Percentiles rank a stretch among this genome's conserved stretches.
phyloP scores from a whole-genome alignment of 2,888 invertebrate genomes.

The Anaspis maculata region DNA sequence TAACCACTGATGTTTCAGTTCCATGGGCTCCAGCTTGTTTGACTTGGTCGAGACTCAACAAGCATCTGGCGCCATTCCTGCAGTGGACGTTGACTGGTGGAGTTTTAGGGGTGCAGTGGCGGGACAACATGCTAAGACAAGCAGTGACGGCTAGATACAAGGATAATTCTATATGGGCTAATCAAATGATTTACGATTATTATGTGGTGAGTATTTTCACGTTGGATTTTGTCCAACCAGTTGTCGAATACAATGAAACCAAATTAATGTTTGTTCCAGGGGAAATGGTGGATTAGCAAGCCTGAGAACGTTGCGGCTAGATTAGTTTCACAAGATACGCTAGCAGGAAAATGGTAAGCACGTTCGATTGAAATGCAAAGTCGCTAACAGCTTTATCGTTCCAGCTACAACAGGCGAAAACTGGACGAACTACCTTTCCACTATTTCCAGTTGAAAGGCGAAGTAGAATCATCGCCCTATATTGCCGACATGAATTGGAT shows the following conservation, averaged over 20 bases:
- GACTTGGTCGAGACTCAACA: constrained; percentile 59
- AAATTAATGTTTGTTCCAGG: constrained; percentile 39
- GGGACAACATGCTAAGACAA: constrained; percentile 52
- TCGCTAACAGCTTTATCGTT: too few species aligned
- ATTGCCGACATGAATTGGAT: constrained; percentile 73
- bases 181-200: constrained; percentile 50
- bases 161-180: constrained; percentile 43
- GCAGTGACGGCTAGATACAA: constrained; percentile 58
- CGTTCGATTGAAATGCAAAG: too few species aligned
- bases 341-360: constrained; percentile 43
- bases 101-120: constrained; percentile 55
- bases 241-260: background rate
- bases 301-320: constrained; percentile 51
- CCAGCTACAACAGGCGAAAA: constrained; percentile 69
- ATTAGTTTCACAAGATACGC: constrained; percentile 49
- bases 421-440: constrained; percentile 78
- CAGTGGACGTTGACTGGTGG: constrained; percentile 53
- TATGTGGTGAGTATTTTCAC: constrained; percentile 47
- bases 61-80: constrained; percentile 58
- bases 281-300: constrained; percentile 50
- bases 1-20: constrained; percentile 39
- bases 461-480: constrained; percentile 57
- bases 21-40: constrained; percentile 63
- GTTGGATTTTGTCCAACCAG: background rate
- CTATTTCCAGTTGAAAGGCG: constrained; percentile 54